Conservation (phyloP, 2,797 vertebrate genomes). For the Sparus aurata region DNA sequence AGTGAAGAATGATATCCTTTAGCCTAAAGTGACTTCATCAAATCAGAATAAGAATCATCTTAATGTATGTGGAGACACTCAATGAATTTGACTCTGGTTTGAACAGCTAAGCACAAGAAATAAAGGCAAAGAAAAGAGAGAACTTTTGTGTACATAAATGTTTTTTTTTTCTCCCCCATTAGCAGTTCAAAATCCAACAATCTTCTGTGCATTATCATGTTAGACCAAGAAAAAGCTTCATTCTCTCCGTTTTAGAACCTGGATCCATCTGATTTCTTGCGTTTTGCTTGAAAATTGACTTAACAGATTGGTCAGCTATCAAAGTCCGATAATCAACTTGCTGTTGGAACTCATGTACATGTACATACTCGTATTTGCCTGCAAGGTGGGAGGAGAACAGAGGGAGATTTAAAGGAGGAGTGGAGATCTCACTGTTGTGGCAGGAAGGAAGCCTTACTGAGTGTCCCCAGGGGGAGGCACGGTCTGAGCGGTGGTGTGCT, state of each 20-base stretch:
- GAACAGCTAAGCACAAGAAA: no score
- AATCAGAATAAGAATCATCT: no score
- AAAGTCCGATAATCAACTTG: neutral
- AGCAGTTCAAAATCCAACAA: neutral
- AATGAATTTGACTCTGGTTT: no score
- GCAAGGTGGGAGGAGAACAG: slow-evolving; percentile 3
- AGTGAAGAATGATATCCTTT: neutral
- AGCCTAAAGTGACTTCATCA: neutral
- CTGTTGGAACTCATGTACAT: neutral
- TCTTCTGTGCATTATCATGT: neutral
- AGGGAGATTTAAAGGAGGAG: slow-evolving; percentile 25
- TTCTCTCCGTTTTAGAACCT: neutral
- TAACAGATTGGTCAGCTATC: neutral
- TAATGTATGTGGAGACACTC: no score
- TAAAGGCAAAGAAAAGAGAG: no score
- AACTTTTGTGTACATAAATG: no score
- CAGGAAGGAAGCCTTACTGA: slow-evolving; percentile 62
- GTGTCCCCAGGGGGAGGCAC: slow-evolving; percentile 53
- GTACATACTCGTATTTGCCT: neutral
- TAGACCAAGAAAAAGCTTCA: neutral
- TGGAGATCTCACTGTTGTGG: slow-evolving; percentile 55
- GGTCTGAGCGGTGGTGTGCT: slow-evolving; percentile 48
- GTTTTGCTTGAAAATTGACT: neutral
- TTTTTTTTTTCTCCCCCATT: neutral
- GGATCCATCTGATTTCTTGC: neutral